Evolutionary conservation across 1,140 invertebrate genomes (phyloP).

Genomic region (Antheraea mylitta): DNA sequence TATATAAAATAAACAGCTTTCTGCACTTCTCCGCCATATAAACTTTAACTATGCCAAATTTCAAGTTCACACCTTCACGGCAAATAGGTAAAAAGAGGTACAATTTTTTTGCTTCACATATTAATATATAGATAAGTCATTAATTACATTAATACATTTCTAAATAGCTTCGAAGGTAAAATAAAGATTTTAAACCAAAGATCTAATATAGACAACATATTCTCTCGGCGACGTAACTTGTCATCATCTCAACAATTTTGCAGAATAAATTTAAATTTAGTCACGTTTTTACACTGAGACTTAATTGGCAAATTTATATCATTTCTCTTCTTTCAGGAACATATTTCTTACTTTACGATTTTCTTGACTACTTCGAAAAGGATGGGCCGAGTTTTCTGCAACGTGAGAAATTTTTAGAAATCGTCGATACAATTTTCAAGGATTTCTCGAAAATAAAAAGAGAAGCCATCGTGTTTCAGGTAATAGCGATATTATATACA

Average conservation of each 20-base stretch:
- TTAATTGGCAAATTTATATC: neutral
- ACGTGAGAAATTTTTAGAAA: slow-evolving; percentile 90
- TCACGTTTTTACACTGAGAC: neutral
- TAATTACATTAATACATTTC: no score
- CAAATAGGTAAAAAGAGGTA: no score
- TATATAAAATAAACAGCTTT: no score
- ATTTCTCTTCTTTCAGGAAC: slow-evolving; percentile 84
- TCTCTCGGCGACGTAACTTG: neutral
- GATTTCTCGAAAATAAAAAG: slow-evolving; percentile 89
- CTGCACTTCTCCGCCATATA: no score
- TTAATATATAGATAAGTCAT: no score
- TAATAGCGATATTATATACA: slow-evolving; percentile 59
- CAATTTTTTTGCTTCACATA: no score
- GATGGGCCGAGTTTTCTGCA: slow-evolving; percentile 89
- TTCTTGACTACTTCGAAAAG: slow-evolving; percentile 93
- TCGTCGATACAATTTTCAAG: slow-evolving; percentile 93
- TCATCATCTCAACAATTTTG: neutral
- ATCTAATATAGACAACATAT: neutral
- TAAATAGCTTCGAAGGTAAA: no score
- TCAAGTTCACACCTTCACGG: no score
- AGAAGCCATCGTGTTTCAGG: slow-evolving; percentile 95
- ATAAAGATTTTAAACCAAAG: no score
- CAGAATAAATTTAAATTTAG: neutral
- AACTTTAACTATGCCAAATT: no score
- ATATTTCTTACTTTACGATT: slow-evolving; percentile 95